Evolutionary conservation across 2,888 invertebrate genomes (phyloP).

Genomic region (Scaptomyza caliginosa): DNA sequence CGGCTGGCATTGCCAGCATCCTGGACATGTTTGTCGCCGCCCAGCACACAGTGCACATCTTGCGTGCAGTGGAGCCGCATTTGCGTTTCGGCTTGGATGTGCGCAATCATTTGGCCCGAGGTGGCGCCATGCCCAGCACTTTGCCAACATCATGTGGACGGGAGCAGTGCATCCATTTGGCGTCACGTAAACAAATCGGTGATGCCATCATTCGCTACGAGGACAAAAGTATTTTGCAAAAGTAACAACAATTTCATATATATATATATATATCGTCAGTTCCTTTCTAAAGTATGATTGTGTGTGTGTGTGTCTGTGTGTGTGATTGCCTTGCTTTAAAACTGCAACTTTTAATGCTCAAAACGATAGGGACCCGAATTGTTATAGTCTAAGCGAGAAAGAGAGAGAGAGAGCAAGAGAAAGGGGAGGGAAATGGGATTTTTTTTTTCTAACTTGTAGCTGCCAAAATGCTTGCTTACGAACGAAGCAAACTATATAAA

Average conservation of each 20-base stretch:
- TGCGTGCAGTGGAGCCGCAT: conserved; percentile 92
- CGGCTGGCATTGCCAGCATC: conserved; percentile 84
- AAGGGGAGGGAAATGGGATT: not conserved
- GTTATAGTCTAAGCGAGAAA: conserved; percentile 28
- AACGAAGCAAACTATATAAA: conserved; percentile 13
- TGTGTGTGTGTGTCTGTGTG: conserved; percentile 11
- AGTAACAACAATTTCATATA: conserved; percentile 46
- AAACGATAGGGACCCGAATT: conserved; percentile 51
- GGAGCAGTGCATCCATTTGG: conserved; percentile 85
- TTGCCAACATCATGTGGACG: conserved; percentile 53
- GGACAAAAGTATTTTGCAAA: conserved; percentile 82
- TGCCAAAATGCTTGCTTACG: conserved; percentile 50
- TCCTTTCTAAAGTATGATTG: conserved; percentile 50
- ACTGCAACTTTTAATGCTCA: conserved; percentile 77
- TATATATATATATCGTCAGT: conserved; percentile 46
- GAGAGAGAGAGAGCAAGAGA: too few species aligned
- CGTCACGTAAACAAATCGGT: conserved; percentile 85
- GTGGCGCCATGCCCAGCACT: conserved; percentile 56
- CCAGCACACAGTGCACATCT: conserved; percentile 87
- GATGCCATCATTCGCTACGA: conserved; percentile 84
- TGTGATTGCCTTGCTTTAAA: conserved; percentile 64
- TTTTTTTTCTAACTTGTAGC: conserved; percentile 41
- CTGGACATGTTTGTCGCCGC: conserved; percentile 89
- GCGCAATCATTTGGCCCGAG: conserved; percentile 72
- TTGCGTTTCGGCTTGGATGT: conserved; percentile 86